Evolutionary conservation across 2,797 vertebrate species (phyloP), one percentile per base, ranked within the genome.

Genomic region (Aphelocoma californica): DNA sequence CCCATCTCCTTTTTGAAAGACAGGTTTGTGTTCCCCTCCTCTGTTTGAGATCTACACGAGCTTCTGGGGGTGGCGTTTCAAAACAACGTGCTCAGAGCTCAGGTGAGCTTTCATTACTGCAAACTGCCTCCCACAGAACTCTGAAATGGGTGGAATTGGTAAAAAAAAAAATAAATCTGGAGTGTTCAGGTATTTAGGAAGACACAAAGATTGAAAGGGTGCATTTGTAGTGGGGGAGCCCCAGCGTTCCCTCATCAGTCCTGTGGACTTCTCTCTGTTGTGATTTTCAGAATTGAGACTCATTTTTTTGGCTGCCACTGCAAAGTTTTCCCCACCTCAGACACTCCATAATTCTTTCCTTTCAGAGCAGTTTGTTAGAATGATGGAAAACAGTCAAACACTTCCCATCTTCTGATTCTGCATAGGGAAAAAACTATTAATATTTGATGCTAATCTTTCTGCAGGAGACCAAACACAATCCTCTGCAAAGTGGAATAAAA

Each of bases 391-490:
- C 81, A 92, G 61, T 93, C 84, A 73, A 90, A 69, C 44, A 8
- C 58, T 81, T 58, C 67, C 29, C 75, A 42, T 91, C 23, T 66
- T 51, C 36, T 83, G 84, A 57, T 69, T 89, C 50, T 65, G 82
- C 88, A 78, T 48, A 69, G 24, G 58, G 69, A 36, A 85, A 81
- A 91, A 91, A 12, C 47, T n/a, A 45, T 94, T 90, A 95, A 94
- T 95, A 86, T 73, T 94, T 93, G 48, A 89, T 94, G 75, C 53
- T 58, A 67, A 65, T 90, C 75, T 83, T 95, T n/a, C 85, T 91
- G 69, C 84, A 75, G 69, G 18, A 93, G 72, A n/a, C 47, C 47
- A 90, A 94, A 91, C 32, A 67, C 80, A 88, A 31, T 61, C 47
- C 58, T 86, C 53, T 92, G 69, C 32, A 58, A 61, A 86, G 54